phyloP scores from a whole-genome alignment of 2,888 invertebrate genomes.

The Drosophila nigritarsus region DNA sequence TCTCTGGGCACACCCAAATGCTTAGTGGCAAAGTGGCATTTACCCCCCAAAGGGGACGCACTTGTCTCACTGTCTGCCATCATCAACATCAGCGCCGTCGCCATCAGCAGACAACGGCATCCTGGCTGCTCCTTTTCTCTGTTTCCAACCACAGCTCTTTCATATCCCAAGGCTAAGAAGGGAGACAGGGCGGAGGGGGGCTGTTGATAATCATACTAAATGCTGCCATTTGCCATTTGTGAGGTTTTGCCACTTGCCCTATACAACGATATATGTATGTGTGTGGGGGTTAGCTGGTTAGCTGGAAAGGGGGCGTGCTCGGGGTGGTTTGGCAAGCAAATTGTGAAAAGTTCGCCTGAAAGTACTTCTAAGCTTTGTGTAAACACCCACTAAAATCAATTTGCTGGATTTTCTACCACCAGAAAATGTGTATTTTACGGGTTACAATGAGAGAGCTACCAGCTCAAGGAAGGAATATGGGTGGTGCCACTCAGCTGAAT shows the following conservation, averaged over 20 bases:
- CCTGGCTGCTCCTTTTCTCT: conserved; percentile 26
- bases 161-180: background rate
- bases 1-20: conserved; percentile 60
- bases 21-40: conserved; percentile 67
- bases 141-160: conserved; percentile 34
- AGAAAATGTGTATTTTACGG: conserved; percentile 81
- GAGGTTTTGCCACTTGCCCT: conserved; percentile 82
- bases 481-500: conserved; percentile 4
- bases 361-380: conserved; percentile 79
- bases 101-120: conserved; percentile 41
- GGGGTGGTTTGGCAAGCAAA: conserved; percentile 71
- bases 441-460: conserved; percentile 57
- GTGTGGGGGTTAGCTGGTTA: conserved; percentile 22
- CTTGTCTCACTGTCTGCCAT: conserved; percentile 53
- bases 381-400: conserved; percentile 84
- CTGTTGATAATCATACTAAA: conserved; percentile 81
- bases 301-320: conserved; percentile 55
- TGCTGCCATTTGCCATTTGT: conserved; percentile 82
- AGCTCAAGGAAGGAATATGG: conserved; percentile 1
- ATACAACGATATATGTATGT: conserved; percentile 40
- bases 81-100: conserved; percentile 64
- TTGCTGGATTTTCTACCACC: conserved; percentile 81
- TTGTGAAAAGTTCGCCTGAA: conserved; percentile 75
- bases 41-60: conserved; percentile 53
- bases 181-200: background rate